phyloP scores from a whole-genome alignment of 1,140 invertebrate genomes.

The Aphaenogaster rudis region DNA sequence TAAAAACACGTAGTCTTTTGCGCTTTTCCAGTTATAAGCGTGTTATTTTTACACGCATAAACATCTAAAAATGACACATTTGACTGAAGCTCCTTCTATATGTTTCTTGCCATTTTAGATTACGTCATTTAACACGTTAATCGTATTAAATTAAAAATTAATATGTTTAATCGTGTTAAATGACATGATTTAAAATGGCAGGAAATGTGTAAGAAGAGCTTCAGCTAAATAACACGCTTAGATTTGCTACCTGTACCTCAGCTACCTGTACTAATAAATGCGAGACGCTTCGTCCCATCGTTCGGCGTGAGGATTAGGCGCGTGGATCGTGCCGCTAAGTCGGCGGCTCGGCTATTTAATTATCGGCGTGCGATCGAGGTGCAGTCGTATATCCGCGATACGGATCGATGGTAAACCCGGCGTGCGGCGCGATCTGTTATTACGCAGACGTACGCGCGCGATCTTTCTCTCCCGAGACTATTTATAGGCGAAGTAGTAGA shows the following conservation, averaged over 20 bases:
- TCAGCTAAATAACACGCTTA: no score
- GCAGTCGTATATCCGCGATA: constrained; percentile 54
- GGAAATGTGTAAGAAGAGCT: no score
- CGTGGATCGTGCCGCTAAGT: constrained; percentile 49
- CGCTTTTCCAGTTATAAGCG: neutral
- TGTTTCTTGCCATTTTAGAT: no score
- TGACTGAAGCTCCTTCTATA: no score
- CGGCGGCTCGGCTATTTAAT: constrained; percentile 71
- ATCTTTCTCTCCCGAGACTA: constrained; percentile 63
- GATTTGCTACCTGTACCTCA: no score
- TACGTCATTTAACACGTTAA: neutral
- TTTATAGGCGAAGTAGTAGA: constrained; percentile 69
- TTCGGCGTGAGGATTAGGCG: constrained; percentile 16
- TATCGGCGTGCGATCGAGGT: constrained; percentile 69
- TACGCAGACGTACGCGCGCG: constrained; percentile 53
- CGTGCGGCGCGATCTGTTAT: constrained; percentile 73
- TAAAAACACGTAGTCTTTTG: neutral
- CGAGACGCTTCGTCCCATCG: neutral
- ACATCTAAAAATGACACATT: no score
- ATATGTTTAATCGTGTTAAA: no score
- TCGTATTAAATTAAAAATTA: no score
- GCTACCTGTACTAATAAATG: neutral
- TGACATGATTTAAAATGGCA: no score
- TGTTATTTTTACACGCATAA: no score
- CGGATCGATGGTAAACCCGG: constrained; percentile 66